Percentiles rank a stretch among this genome's conserved stretches.
These are phyloP conservation scores for Trissonchulus latispiculum DNA, from an alignment of 2,888 invertebrate genomes.

Conservation along the genomic window DNA sequence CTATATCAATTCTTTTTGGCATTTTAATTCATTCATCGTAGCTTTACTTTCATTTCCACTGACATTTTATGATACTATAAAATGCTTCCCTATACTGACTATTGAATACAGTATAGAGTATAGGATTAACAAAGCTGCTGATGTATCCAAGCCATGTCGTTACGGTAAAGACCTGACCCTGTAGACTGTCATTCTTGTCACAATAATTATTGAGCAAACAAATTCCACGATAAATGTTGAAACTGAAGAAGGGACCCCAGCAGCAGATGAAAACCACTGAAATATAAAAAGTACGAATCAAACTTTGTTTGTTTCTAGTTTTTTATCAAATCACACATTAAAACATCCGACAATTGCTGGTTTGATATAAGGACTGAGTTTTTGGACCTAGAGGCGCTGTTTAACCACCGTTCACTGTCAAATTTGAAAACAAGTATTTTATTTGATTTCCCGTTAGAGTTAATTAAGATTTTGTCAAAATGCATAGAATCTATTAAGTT, in stretches of 20 bases:
- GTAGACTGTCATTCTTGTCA: neutral
- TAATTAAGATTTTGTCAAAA: too few relatives aligned
- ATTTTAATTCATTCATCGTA: too few relatives aligned
- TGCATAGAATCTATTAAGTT: too few relatives aligned
- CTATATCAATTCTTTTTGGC: too few relatives aligned
- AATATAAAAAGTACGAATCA: neutral
- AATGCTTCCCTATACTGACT: neutral
- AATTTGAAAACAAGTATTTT: too few relatives aligned
- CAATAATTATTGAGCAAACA: neutral
- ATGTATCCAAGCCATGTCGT: slow-evolving; percentile 4
- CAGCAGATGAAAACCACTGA: slow-evolving; percentile 5
- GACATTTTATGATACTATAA: neutral
- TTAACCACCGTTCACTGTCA: too few relatives aligned
- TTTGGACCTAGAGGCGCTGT: too few relatives aligned
- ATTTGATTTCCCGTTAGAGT: too few relatives aligned
- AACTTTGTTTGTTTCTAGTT: too few relatives aligned
- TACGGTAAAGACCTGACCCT: neutral
- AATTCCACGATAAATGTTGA: slow-evolving; percentile 8
- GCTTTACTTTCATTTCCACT: neutral
- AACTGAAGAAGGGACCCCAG: slow-evolving; percentile 5
- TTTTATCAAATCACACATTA: too few relatives aligned
- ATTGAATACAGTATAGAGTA: neutral
- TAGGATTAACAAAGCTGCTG: neutral
- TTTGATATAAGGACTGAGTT: too few relatives aligned
- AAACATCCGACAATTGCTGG: too few relatives aligned